Percentiles rank a stretch among this genome's conserved stretches.
Conservation (phyloP, 1,140 invertebrate species). For the Hesperophylax magnus region DNA sequence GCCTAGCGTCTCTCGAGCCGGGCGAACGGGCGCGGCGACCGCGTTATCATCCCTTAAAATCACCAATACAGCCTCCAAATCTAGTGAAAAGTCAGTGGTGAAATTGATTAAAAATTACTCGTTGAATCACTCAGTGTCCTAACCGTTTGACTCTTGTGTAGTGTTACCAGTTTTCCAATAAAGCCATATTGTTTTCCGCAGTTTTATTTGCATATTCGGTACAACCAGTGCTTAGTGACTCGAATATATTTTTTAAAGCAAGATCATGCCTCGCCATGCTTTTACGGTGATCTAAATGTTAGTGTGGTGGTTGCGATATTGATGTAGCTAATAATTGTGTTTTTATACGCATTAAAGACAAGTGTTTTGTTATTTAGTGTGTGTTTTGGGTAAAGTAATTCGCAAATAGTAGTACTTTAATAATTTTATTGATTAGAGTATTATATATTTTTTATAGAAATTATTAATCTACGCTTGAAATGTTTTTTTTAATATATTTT, state of each 20-base stretch:
- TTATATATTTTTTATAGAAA: too few species aligned
- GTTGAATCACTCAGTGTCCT: too few species aligned
- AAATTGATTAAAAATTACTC: neutral
- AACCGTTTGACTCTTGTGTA: too few species aligned
- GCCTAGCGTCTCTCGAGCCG: conserved; percentile 26
- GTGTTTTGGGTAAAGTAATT: conserved; percentile 8
- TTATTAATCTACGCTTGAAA: too few species aligned
- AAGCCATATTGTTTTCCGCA: neutral
- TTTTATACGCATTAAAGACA: neutral
- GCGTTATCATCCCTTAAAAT: neutral
- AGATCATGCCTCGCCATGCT: conserved; percentile 23
- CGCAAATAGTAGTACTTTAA: too few species aligned
- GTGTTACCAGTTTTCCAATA: too few species aligned
- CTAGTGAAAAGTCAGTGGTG: conserved; percentile 1
- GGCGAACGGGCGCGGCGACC: neutral
- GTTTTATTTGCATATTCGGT: neutral
- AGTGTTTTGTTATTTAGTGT: neutral
- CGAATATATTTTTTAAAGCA: neutral
- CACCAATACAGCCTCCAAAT: conserved; percentile 5
- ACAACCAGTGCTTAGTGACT: neutral
- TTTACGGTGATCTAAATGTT: conserved; percentile 19
- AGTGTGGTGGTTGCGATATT: conserved; percentile 16
- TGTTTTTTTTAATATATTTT: too few species aligned
- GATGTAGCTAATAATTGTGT: neutral
- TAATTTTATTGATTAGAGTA: too few species aligned